phyloP scores from a whole-genome alignment of 2,113 vertebrate genomes.

The Clarias magur region DNA sequence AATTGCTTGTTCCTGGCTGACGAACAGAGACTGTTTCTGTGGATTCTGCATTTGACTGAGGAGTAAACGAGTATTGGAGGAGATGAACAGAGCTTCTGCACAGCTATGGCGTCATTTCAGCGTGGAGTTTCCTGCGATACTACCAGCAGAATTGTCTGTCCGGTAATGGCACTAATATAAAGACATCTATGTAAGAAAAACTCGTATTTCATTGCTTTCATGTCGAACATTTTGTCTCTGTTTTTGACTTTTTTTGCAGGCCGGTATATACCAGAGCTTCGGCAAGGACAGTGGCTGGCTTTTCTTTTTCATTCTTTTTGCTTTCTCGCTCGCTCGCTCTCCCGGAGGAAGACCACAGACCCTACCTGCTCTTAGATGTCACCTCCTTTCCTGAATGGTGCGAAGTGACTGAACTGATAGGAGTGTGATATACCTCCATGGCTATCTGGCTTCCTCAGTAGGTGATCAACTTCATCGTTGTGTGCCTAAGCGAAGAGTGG shows the following conservation, averaged over 20 bases:
- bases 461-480: background rate
- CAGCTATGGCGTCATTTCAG: constrained; percentile 25
- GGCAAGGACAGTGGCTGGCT: background rate
- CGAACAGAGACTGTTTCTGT: constrained; percentile 1
- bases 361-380: background rate
- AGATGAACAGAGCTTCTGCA: constrained; percentile 45
- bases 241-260: background rate
- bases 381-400: background rate
- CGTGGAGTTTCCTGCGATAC: constrained; percentile 9
- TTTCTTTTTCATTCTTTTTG: background rate
- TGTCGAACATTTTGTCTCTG: background rate
- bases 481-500: background rate
- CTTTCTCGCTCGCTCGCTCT: background rate
- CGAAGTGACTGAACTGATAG: constrained; percentile 2
- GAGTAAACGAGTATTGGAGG: constrained; percentile 4
- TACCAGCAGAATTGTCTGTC: constrained; percentile 20
- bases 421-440: background rate
- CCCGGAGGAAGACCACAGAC: background rate
- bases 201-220: background rate
- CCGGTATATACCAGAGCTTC: constrained; percentile 18
- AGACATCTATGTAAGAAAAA: too few relatives aligned
- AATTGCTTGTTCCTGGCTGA: constrained; percentile 39
- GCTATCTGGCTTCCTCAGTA: background rate
- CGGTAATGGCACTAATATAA: constrained; percentile 29
- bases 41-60: constrained; percentile 18